Evolutionary conservation across 23 tunicate species (phyloP).

Genomic region (Clavelina lepadiformis): DNA sequence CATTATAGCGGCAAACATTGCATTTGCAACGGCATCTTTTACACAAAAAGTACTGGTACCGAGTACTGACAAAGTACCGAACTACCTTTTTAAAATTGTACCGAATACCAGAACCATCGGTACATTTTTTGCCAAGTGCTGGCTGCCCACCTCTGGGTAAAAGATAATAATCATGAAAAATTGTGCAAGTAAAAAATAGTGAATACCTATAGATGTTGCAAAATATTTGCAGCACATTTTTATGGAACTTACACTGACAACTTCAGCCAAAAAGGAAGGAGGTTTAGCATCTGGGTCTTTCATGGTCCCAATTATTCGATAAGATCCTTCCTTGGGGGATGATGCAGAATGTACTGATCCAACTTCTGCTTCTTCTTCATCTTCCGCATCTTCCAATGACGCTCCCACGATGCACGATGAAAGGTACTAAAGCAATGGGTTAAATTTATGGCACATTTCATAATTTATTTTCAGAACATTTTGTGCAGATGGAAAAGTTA

Average conservation of each 20-base stretch:
- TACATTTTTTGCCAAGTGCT: no score
- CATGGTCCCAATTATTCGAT: slow-evolving; percentile 84
- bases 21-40: no score
- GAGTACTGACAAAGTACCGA: no score
- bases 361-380: slow-evolving; percentile 86
- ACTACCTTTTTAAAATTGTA: no score
- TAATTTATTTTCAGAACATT: no score
- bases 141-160: no score
- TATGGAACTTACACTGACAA: slow-evolving; percentile 66
- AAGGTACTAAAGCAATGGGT: slow-evolving; percentile 52
- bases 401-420: slow-evolving; percentile 88
- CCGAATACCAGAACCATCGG: no score
- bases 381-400: slow-evolving; percentile 74
- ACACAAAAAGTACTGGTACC: no score
- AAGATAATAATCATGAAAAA: neutral
- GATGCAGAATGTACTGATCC: slow-evolving; percentile 71
- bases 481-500: no score
- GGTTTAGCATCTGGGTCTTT: slow-evolving; percentile 79
- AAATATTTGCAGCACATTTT: no score
- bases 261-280: slow-evolving; percentile 63
- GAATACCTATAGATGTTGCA: neutral
- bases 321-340: slow-evolving; percentile 74
- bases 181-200: neutral
- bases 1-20: no score
- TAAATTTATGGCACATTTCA: no score